These are phyloP conservation scores for Dione juno DNA, from an alignment of 2,888 invertebrate species.

Conservation along the genomic window DNA sequence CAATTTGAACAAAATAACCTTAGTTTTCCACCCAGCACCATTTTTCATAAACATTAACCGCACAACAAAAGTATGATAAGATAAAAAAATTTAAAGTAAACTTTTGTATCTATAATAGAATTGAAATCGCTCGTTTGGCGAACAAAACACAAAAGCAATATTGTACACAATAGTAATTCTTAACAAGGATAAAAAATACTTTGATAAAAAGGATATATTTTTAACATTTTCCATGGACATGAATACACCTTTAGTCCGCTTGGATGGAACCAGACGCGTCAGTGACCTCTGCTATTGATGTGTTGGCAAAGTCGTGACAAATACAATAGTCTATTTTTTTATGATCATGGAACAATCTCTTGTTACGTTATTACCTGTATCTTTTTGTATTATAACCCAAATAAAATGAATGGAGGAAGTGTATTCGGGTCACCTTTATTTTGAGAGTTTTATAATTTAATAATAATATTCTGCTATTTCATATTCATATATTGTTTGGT, in stretches of 20 bases:
- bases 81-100: neutral
- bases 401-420: neutral
- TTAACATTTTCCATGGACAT: slow-evolving; percentile 18
- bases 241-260: slow-evolving; percentile 21
- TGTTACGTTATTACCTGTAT: slow-evolving; percentile 22
- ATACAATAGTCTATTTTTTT: slow-evolving; percentile 31
- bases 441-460: neutral
- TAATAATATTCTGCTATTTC: no score
- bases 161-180: slow-evolving; percentile 14
- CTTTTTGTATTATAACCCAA: slow-evolving; percentile 7
- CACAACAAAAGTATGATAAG: neutral
- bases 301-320: slow-evolving; percentile 34
- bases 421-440: neutral
- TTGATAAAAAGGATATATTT: slow-evolving; percentile 25
- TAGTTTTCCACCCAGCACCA: no score
- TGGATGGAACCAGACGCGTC: slow-evolving; percentile 32
- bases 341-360: slow-evolving; percentile 28
- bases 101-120: neutral
- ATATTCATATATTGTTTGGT: neutral
- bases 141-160: slow-evolving; percentile 17
- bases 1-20: no score
- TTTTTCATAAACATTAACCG: neutral
- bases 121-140: neutral
- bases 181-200: slow-evolving; percentile 13
- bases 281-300: slow-evolving; percentile 37